A percentile compares a stretch with the other conserved stretches of the same genome.
Conservation (phyloP, 2,113 vertebrate genomes). For the Sinocyclocheilus grahami region DNA sequence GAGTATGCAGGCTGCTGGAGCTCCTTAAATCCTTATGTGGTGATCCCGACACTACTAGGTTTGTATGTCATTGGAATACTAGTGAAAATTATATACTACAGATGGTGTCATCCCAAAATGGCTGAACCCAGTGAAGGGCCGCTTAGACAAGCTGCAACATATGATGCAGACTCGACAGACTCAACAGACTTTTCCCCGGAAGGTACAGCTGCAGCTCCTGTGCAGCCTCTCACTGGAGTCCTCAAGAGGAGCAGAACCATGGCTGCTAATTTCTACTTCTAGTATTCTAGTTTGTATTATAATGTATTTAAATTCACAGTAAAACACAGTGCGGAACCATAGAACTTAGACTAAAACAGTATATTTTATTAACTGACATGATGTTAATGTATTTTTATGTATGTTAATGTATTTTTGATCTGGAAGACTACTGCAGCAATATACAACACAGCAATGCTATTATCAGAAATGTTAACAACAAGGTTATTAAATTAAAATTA, state of each 20-base stretch:
- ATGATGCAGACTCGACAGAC: background rate
- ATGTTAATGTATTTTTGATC: too few relatives aligned
- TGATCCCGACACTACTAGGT: fast-evolving
- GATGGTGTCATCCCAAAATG: slow-evolving; percentile 62
- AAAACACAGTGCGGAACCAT: too few relatives aligned
- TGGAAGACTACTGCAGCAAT: too few relatives aligned
- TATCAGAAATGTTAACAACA: too few relatives aligned
- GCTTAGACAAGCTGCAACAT: background rate
- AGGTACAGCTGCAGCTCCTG: slow-evolving; percentile 12
- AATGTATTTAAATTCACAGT: background rate
- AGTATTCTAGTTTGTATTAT: slow-evolving; percentile 30
- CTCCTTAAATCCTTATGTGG: fast-evolving
- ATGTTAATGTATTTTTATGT: too few relatives aligned
- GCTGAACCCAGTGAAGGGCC: background rate
- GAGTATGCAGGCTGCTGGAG: slow-evolving; percentile 23
- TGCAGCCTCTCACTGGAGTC: background rate
- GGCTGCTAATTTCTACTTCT: slow-evolving; percentile 49
- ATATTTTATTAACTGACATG: too few relatives aligned
- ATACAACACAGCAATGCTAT: too few relatives aligned
- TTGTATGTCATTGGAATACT: slow-evolving; percentile 53
- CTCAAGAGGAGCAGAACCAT: background rate
- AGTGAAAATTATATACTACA: slow-evolving; percentile 62
- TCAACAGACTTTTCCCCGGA: background rate
- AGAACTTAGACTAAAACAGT: too few relatives aligned
- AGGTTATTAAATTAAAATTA: too few relatives aligned